These are phyloP conservation scores for Lerista edwardsae DNA, from an alignment of 2,797 vertebrate genomes.

Conservation along the genomic window DNA sequence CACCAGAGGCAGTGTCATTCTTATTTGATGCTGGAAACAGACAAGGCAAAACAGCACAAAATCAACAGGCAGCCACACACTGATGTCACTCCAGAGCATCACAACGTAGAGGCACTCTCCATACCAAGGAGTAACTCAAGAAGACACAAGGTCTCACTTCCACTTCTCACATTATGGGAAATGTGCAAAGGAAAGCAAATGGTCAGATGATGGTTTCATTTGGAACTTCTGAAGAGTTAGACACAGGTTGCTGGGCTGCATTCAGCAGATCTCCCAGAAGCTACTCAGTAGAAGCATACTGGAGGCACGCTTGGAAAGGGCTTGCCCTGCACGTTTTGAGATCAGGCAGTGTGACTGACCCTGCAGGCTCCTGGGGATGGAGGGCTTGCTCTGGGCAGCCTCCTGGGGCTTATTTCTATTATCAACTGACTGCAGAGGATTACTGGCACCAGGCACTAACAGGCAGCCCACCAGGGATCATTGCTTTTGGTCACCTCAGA, in stretches of 20 bases:
- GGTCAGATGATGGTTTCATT: not conserved
- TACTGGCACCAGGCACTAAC: not conserved
- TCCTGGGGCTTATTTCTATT: not conserved
- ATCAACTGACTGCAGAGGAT: not conserved
- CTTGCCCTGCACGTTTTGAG: not conserved
- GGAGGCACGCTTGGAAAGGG: not conserved
- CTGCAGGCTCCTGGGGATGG: not conserved
- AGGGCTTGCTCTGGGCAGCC: not conserved
- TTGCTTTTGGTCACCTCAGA: not conserved
- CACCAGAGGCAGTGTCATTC: rapidly evolving
- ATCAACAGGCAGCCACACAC: not conserved
- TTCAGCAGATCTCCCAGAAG: not conserved
- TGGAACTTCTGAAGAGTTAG: not conserved
- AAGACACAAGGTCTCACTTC: not conserved
- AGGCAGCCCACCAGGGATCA: not conserved
- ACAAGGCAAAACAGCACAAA: not conserved
- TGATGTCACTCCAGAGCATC: not conserved
- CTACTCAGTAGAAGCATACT: not conserved
- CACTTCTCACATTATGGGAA: not conserved
- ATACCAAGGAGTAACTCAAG: no score
- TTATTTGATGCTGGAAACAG: not conserved
- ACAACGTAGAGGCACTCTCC: not conserved
- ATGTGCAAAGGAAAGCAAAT: not conserved
- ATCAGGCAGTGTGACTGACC: not conserved
- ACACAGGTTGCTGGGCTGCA: no score